These are phyloP conservation scores for Puma concolor DNA, from an alignment of 2,113 vertebrate species.

Conservation along the genomic window DNA sequence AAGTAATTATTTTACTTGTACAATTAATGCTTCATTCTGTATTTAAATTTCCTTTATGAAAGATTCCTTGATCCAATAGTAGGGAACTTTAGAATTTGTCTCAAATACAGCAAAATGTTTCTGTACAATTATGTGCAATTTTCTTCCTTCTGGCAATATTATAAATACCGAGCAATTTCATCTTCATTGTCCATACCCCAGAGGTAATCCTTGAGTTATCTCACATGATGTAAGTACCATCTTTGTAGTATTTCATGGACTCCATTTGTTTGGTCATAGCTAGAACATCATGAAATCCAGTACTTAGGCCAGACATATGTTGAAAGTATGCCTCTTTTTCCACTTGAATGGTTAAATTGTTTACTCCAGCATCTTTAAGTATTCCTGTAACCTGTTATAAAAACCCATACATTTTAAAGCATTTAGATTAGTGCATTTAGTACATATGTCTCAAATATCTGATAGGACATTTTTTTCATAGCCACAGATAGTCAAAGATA, in stretches of 20 bases:
- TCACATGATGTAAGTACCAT: slow-evolving; percentile 98
- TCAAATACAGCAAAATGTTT: slow-evolving; percentile 79
- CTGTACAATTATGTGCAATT: slow-evolving; percentile 83
- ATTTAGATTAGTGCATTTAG: slow-evolving; percentile 52
- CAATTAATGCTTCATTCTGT: slow-evolving; percentile 74
- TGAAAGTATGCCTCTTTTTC: slow-evolving; percentile 99
- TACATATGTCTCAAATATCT: slow-evolving; percentile 1
- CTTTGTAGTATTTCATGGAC: slow-evolving; percentile 94
- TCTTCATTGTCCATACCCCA: slow-evolving; percentile 30
- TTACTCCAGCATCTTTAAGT: slow-evolving; percentile 96
- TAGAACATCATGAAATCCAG: slow-evolving; percentile 96
- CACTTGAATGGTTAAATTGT: slow-evolving; percentile 97
- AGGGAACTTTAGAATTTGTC: slow-evolving; percentile 73
- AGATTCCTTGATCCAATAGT: slow-evolving; percentile 81
- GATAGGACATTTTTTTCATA: not conserved
- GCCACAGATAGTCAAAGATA: not conserved
- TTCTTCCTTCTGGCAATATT: slow-evolving; percentile 65
- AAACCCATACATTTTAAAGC: slow-evolving; percentile 53
- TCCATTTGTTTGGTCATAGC: slow-evolving; percentile 98
- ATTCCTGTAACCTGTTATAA: slow-evolving; percentile 92
- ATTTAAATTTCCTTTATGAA: slow-evolving; percentile 79
- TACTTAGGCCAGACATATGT: slow-evolving; percentile 98
- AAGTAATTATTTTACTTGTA: slow-evolving; percentile 76
- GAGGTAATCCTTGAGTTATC: not conserved
- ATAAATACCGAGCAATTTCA: slow-evolving; percentile 58